phyloP scores from a whole-genome alignment of 1,140 invertebrate genomes.

The Cataglyphis hispanica region DNA sequence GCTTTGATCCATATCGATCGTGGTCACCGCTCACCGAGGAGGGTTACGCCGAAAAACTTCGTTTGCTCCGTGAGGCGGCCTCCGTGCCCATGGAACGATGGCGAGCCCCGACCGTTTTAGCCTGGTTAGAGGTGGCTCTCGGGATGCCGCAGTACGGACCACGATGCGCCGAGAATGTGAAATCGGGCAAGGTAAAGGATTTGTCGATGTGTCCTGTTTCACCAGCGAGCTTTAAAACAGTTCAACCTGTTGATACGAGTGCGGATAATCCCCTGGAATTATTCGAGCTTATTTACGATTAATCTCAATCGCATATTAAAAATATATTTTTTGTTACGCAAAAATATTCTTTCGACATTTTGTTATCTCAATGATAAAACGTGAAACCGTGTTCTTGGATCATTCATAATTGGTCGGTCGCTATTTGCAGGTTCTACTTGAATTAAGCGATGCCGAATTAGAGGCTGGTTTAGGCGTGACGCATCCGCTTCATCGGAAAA shows the following conservation, averaged over 20 bases:
- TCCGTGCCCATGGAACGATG: slow-evolving; percentile 96
- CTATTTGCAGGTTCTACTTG: slow-evolving; percentile 92
- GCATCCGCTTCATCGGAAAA: slow-evolving; percentile 97
- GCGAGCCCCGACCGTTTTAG: slow-evolving; percentile 96
- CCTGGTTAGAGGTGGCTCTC: slow-evolving; percentile 96
- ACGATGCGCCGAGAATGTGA: slow-evolving; percentile 96
- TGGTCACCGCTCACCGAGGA: slow-evolving; percentile 95
- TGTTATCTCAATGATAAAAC: neutral
- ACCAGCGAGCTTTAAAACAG: neutral
- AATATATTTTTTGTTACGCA: neutral
- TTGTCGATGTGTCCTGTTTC: neutral
- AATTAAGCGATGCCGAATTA: slow-evolving; percentile 95
- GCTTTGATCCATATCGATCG: slow-evolving; percentile 85
- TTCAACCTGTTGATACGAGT: slow-evolving; percentile 10
- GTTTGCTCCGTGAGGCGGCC: slow-evolving; percentile 93
- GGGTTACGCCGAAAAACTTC: slow-evolving; percentile 93
- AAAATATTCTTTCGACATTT: neutral
- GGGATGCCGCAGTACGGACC: slow-evolving; percentile 97
- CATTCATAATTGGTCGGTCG: neutral
- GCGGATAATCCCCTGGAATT: neutral
- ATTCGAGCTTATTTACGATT: neutral
- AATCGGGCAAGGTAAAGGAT: slow-evolving; percentile 94
- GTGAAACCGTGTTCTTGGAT: neutral
- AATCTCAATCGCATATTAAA: neutral
- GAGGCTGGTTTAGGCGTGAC: slow-evolving; percentile 95